Conservation (phyloP, 2,797 vertebrate species). For the Galago senegalensis region DNA sequence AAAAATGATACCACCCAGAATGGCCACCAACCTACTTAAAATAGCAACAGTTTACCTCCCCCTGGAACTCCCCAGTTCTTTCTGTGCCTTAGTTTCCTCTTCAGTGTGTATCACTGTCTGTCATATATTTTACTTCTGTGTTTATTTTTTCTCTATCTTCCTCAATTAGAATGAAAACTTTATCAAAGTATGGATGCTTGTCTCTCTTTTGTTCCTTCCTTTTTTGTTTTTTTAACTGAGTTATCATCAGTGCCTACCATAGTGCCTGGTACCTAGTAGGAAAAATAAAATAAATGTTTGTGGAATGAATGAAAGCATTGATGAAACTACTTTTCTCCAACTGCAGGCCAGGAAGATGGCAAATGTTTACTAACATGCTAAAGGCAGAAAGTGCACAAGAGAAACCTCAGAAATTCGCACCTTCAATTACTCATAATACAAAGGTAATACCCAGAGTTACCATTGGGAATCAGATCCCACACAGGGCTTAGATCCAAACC, state of each 20-base stretch:
- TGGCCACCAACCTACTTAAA: background rate
- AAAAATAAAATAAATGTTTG: conserved; percentile 32
- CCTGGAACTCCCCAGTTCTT: background rate
- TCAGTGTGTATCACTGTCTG: background rate
- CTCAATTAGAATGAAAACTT: background rate
- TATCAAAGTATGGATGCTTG: background rate
- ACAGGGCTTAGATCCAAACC: conserved; percentile 69
- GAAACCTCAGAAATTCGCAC: conserved; percentile 78
- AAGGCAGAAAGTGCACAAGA: conserved; percentile 78
- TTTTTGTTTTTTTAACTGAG: background rate
- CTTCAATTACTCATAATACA: conserved; percentile 45
- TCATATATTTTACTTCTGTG: background rate
- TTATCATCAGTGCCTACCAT: background rate
- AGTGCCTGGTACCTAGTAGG: background rate
- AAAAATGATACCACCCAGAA: conserved; percentile 11
- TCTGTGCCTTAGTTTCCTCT: background rate
- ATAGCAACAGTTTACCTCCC: background rate
- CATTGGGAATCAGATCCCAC: conserved; percentile 72
- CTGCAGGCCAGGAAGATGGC: conserved; percentile 73
- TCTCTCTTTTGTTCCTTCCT: background rate
- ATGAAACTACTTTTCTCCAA: conserved; percentile 61
- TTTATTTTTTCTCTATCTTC: conserved; percentile 13
- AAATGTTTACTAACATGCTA: conserved; percentile 80
- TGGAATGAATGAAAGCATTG: background rate
- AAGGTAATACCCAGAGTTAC: conserved; percentile 78